A percentile compares a stretch with the other conserved stretches of the same genome.
Evolutionary conservation across 2,888 invertebrate genomes (phyloP).

Genomic region (Alviniconcha strummeri): DNA sequence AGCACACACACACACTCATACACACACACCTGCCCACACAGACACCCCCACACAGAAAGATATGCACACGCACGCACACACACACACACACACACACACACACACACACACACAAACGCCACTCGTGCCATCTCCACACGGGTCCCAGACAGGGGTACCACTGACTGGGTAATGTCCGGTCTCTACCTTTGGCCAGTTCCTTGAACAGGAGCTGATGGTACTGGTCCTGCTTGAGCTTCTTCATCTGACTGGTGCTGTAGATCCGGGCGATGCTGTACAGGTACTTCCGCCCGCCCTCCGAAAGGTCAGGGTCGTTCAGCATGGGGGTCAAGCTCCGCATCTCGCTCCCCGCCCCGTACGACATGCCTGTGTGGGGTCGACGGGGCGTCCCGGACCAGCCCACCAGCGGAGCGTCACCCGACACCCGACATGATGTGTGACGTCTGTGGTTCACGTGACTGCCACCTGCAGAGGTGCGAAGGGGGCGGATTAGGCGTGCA

Average conservation of each 20-base stretch:
- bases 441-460: constrained; percentile 55
- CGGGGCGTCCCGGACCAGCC: constrained; percentile 34
- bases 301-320: constrained; percentile 44
- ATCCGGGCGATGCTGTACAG: constrained; percentile 60
- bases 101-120: too few relatives aligned
- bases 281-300: constrained; percentile 55
- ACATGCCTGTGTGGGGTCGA: constrained; percentile 26
- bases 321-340: constrained; percentile 44
- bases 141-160: too few relatives aligned
- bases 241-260: constrained; percentile 58
- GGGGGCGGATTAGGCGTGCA: too few relatives aligned
- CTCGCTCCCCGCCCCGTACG: neutral
- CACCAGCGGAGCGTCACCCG: constrained; percentile 41
- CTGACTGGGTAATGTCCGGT: too few relatives aligned
- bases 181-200: constrained; percentile 57
- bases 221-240: constrained; percentile 57
- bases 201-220: constrained; percentile 54
- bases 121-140: too few relatives aligned
- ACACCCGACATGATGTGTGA: constrained; percentile 51
- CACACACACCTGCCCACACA: too few relatives aligned
- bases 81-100: too few relatives aligned
- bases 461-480: too few relatives aligned
- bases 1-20: too few relatives aligned
- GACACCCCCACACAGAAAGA: too few relatives aligned
- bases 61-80: too few relatives aligned